Evolutionary conservation across 2,797 vertebrate species (phyloP), one percentile per base, ranked within the genome.

Genomic region (Adrianichthys oophorus): DNA sequence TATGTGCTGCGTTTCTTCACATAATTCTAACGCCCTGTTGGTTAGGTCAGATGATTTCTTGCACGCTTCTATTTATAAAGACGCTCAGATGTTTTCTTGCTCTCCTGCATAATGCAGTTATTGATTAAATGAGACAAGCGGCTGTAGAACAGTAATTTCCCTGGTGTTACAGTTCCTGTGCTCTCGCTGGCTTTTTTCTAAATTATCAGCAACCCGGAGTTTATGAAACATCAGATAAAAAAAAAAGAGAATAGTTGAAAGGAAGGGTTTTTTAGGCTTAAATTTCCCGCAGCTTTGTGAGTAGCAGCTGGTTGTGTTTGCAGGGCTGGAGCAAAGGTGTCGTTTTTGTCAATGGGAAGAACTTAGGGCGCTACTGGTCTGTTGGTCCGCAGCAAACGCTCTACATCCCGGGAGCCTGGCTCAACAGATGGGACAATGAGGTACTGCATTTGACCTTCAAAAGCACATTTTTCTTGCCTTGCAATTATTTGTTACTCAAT

Each of bases 311-410:
- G 12, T 54, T 77, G 32, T 56, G 51, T 72, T 78, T 46, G 10
- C 68, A 98, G 96, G 94, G 93, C 70, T 97, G 95, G 95, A 88
- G 84, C 18, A 97, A 98, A 85, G 96, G 95, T 15, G 92, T 94
- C 1, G 90, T 96, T 13, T 95, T 98, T 52, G 78, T 97, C 83
- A 98, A 98, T 0, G 92, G 93, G 10, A 88, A 79, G 73, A 98
- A 96, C 80, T 88, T 98, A 15, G 95, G 96, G 32, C 93, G 96
- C 47, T 94, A 95, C 80, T 95, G 93, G 95, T 93, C 92, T 47
- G 79, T 93, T 0, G 96, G 96, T 54, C 96, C 96, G 55, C 96
- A 97, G 84, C 90, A 95, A 57, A 93, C 94, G 0, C 92, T 98
- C 5, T 97, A 95, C 72, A 82, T 98, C 41, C 96, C 96, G 0